Evolutionary conservation across 2,797 vertebrate genomes (phyloP).

Genomic region (Girardinus metallicus): DNA sequence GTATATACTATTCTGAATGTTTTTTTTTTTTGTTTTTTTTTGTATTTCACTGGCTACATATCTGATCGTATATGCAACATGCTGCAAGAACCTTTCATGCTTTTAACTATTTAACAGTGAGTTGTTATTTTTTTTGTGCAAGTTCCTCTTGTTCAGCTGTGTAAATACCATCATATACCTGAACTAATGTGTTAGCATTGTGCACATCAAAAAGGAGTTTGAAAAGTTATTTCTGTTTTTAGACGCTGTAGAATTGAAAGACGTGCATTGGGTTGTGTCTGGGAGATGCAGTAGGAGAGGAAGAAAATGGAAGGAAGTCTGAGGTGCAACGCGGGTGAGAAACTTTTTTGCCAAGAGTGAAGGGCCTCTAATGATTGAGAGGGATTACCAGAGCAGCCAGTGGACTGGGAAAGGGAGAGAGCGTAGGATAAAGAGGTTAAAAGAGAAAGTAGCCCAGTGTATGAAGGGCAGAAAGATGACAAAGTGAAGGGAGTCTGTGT

Average conservation of each 20-base stretch:
- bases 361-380: conserved; percentile 81
- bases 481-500: conserved; percentile 30
- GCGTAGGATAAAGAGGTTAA: conserved; percentile 31
- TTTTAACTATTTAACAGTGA: conserved; percentile 6
- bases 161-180: neutral
- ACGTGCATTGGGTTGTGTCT: conserved; percentile 28
- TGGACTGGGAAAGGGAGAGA: conserved; percentile 63
- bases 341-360: conserved; percentile 76
- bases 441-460: conserved; percentile 50
- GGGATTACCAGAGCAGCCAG: conserved; percentile 80
- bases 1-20: neutral
- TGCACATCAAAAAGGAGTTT: conserved; percentile 7
- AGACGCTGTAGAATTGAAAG: conserved; percentile 31
- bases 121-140: neutral
- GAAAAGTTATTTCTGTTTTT: conserved; percentile 31
- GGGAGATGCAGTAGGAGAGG: conserved; percentile 31
- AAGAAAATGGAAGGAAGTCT: conserved; percentile 65
- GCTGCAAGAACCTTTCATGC: neutral
- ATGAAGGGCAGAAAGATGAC: conserved; percentile 56
- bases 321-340: conserved; percentile 64
- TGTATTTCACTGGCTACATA: neutral
- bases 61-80: neutral
- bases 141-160: neutral
- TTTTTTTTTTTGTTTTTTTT: neutral
- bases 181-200: conserved; percentile 11